Conservation (phyloP, 2,888 invertebrate genomes). For the Scaptomyza polygonia region DNA sequence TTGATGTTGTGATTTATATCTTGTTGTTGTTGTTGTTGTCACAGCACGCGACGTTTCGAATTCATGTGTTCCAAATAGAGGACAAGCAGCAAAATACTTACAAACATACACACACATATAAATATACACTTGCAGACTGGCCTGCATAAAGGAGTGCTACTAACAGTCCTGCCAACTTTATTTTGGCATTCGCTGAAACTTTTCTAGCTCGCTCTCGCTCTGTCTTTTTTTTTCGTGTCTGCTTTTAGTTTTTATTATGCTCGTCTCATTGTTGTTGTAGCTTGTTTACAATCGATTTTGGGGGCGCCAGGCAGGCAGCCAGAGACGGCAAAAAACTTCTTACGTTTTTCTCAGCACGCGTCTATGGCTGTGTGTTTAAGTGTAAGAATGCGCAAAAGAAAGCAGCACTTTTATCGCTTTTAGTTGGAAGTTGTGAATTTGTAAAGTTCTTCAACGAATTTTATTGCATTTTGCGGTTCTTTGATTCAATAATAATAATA, state of each 20-base stretch:
- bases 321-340: constrained; percentile 52
- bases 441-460: constrained; percentile 65
- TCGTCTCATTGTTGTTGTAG: constrained; percentile 38
- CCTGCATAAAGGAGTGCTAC: constrained; percentile 18
- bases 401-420: constrained; percentile 71
- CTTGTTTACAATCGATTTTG: constrained; percentile 81
- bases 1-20: constrained; percentile 59
- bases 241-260: constrained; percentile 44
- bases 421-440: constrained; percentile 70
- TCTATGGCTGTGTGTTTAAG: constrained; percentile 12
- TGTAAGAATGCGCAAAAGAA: constrained; percentile 59
- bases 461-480: constrained; percentile 64
- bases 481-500: constrained; percentile 65
- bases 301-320: constrained; percentile 78
- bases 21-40: constrained; percentile 39
- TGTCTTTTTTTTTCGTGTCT: constrained; percentile 19
- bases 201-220: constrained; percentile 19
- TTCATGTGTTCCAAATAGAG: constrained; percentile 54
- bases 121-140: not conserved
- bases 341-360: constrained; percentile 23
- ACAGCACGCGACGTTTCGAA: constrained; percentile 62
- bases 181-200: constrained; percentile 56
- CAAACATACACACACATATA: constrained; percentile 1
- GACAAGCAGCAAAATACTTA: constrained; percentile 23
- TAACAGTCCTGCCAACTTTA: constrained; percentile 63